phyloP scores from a whole-genome alignment of 2,113 vertebrate genomes.

The Donacobius atricapilla region DNA sequence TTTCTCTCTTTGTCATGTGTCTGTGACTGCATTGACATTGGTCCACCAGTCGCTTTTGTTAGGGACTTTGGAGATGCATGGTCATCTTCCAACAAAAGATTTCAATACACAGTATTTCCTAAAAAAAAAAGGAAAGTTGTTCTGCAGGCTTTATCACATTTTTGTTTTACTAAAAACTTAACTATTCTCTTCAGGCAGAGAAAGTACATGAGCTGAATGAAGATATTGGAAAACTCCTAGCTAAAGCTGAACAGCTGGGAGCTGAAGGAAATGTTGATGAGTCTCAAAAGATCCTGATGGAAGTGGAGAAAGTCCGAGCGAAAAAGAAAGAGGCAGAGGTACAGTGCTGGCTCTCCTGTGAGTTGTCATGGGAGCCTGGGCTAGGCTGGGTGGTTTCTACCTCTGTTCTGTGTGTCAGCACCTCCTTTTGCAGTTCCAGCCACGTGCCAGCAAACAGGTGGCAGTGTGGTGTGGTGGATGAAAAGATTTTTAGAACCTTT shows the following conservation, averaged over 20 bases:
- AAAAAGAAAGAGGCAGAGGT: conserved; percentile 99
- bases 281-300: conserved; percentile 94
- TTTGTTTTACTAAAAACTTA: background rate
- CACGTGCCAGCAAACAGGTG: background rate
- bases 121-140: background rate
- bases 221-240: conserved; percentile 96
- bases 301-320: conserved; percentile 94
- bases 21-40: background rate
- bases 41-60: background rate
- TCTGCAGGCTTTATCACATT: background rate
- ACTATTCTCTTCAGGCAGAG: conserved; percentile 81
- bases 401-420: background rate
- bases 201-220: conserved; percentile 98
- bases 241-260: conserved; percentile 96
- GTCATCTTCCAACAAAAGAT: background rate
- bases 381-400: background rate
- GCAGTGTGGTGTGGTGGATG: background rate
- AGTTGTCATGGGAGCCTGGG: background rate
- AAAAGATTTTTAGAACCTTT: background rate
- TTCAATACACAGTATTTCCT: background rate
- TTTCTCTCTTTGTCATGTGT: background rate
- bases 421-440: background rate
- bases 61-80: background rate
- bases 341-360: background rate
- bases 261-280: conserved; percentile 98